Evolutionary conservation across 2,797 vertebrate genomes (phyloP), one percentile per base, ranked within the genome.

Genomic region (Myotis planiceps): DNA sequence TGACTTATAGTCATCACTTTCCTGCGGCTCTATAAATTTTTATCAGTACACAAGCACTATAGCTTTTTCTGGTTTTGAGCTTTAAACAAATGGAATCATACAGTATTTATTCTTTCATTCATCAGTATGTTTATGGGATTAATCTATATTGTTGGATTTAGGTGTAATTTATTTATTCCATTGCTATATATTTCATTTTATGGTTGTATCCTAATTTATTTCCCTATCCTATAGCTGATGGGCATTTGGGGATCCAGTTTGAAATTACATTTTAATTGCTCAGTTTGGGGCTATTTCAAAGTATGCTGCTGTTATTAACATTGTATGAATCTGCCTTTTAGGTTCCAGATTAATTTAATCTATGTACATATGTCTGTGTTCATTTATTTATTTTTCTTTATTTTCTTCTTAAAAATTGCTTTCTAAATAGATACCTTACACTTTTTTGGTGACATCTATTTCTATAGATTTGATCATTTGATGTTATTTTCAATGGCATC

Each of bases 371-470:
- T 74, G 34, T 32, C 63, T 92, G 7, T 74, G 21, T 75, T 74
- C 18, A 39, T 79, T 79, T 78, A 25, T 58, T 80, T 88, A 27
- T 27, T 60, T 37, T 47, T 15, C 13, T 85, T 94, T 74, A 53
- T 89, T 95, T 93, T 95, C 23, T 93, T 76, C 60, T 95, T 95
- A 88, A 66, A 71, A 88, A 74, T 69, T 83, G 27, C n/a, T 86
- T 92, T 83, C 37, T 91, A 37, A 6, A 12, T 60, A 89, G 88
- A 75, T 53, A 66, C 76, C 79, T 93, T 93, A 8, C 23, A 60
- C 75, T 10, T 96, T 37, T 10, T 96, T 42, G 74, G 34, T 93
- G 76, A 60, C 19, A 66, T 66, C 53, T 85, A 51, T 66, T 84
- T 90, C n/a, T 51, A 29, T 78, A 1, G 60, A 86, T 88, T 89